Base-by-base conservation (phyloP, 2,797 vertebrate genomes). In the Hyperoplus lanceolatus region DNA sequence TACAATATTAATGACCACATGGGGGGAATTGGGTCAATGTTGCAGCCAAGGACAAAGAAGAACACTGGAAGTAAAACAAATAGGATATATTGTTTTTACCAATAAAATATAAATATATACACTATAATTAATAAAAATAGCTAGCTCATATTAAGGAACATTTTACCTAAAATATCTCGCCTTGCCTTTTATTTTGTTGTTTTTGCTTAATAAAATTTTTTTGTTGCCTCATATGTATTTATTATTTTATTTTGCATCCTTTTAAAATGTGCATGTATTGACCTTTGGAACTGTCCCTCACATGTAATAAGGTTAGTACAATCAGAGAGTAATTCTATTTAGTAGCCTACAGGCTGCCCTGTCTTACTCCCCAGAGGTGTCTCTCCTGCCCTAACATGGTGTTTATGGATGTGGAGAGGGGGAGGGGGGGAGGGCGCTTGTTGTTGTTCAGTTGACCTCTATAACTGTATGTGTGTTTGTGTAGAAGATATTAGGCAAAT, bases 1-100 rank as follows among this genome's bases (percentile, higher is more conserved):
- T 94, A 82, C 89, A 94, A 92, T 88, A 92, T 94, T 94, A 93
- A 94, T 93, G 92, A 93, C 88, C 92, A 88, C 90, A 90, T 89
- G 87, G 86, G 87, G 88, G 75, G 79, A 93, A 92, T 3, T 91
- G 87, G 91, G 90, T 94, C 90, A 94, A 57, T 69, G 83, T 85
- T 67, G 65, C 78, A 58, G 73, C 70, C 2, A 48, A 29, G 81
- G 85, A 93, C 88, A 94, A 90, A 92, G 90, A 85, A 10, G 56
- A 53, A 18, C 41, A 50, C 58, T 48, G 10, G 11, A 70, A 51
- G 65, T 16, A 46, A 80, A 73, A 69, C 46, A 55, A 59, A 66
- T 7, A 12, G 3, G 60, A 54, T 14, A 53, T n/a, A 7, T 7
- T 9, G 6, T 21, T 45, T 29, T 29, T 29, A 29, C 29, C 29